These are phyloP conservation scores for Erebia palarica DNA, from an alignment of 2,888 invertebrate species.

Conservation along the genomic window DNA sequence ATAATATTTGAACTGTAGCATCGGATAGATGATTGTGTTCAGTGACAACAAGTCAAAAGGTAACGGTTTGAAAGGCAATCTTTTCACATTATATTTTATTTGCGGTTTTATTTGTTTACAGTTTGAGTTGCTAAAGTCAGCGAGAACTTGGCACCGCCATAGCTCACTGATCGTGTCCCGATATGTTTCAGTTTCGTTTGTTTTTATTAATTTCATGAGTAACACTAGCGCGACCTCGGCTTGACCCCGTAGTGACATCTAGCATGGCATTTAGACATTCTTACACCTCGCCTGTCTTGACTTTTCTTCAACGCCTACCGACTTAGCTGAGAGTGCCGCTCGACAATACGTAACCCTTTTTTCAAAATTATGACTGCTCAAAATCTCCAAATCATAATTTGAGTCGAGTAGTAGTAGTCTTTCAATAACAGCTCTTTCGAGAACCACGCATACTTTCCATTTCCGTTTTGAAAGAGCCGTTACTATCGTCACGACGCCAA, in stretches of 20 bases:
- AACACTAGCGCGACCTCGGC: constrained; percentile 65
- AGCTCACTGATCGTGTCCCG: constrained; percentile 38
- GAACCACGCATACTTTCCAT: not conserved
- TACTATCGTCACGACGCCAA: constrained; percentile 18
- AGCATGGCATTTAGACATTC: constrained; percentile 73
- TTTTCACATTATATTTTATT: constrained; percentile 66
- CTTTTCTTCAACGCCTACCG: constrained; percentile 50
- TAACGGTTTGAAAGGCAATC: constrained; percentile 35
- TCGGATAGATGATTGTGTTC: constrained; percentile 21
- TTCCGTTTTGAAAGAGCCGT: constrained; percentile 30
- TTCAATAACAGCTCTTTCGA: constrained; percentile 24
- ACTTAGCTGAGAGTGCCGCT: constrained; percentile 33
- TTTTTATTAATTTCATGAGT: constrained; percentile 45
- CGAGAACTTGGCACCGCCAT: constrained; percentile 37
- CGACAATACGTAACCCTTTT: not conserved
- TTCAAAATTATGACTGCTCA: constrained; percentile 7
- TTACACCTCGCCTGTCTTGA: constrained; percentile 61
- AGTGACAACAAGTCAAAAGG: constrained; percentile 3
- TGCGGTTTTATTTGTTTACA: constrained; percentile 63
- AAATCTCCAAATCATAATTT: constrained; percentile 4
- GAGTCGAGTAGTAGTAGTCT: not conserved
- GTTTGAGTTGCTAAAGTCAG: constrained; percentile 60
- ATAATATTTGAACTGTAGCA: constrained; percentile 7
- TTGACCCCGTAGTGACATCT: constrained; percentile 62
- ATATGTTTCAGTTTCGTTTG: constrained; percentile 33